Evolutionary conservation across 2,113 vertebrate genomes (phyloP).

Genomic region (Corydoras maculifer): DNA sequence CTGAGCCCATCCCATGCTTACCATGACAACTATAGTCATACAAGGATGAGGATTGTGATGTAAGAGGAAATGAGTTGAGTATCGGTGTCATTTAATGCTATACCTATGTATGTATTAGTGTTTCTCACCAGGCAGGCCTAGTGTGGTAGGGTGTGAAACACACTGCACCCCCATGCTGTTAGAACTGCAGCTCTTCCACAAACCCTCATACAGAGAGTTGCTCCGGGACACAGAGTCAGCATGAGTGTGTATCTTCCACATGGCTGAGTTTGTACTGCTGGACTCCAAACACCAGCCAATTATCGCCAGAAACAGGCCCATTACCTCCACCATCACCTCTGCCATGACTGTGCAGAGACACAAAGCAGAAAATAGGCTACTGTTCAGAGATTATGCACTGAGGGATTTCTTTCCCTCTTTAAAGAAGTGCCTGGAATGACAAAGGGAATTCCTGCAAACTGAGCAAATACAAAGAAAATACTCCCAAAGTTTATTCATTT

Average conservation of each 20-base stretch:
- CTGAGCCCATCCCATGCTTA: conserved; percentile 7
- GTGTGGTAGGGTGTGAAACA: conserved; percentile 62
- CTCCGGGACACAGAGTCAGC: conserved; percentile 45
- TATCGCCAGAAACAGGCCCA: conserved; percentile 63
- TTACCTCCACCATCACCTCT: conserved; percentile 52
- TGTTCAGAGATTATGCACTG: no score
- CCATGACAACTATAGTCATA: background rate
- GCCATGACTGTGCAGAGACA: conserved; percentile 47
- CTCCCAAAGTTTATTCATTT: no score
- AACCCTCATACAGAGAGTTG: conserved; percentile 69
- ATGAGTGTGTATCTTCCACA: conserved; percentile 62
- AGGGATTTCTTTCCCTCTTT: no score
- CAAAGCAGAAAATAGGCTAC: background rate
- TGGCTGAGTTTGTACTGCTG: conserved; percentile 62
- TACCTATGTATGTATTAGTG: background rate
- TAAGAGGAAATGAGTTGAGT: background rate
- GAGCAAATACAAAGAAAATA: no score
- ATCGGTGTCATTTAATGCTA: background rate
- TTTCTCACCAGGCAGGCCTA: conserved; percentile 66
- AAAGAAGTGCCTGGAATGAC: no score
- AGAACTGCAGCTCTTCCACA: conserved; percentile 75
- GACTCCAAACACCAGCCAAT: conserved; percentile 63
- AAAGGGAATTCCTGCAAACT: no score
- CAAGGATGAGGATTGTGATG: background rate
- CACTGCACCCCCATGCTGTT: conserved; percentile 64